phyloP scores from a whole-genome alignment of 2,113 vertebrate genomes.

The Reinhardtius hippoglossoides region DNA sequence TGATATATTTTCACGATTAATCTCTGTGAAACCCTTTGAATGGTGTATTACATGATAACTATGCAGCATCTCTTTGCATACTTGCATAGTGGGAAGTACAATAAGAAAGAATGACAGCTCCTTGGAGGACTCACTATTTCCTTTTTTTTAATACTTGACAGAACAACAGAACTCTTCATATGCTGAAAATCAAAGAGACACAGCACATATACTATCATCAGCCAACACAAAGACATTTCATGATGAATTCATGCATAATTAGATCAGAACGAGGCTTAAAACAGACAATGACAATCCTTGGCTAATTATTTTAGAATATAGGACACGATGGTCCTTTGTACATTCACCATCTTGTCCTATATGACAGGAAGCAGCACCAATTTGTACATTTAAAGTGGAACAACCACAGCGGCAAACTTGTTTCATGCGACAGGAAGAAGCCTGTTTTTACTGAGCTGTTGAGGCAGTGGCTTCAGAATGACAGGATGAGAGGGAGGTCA shows the following conservation, averaged over 20 bases:
- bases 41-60: not conserved
- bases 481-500: constrained; percentile 47
- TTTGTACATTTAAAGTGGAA: constrained; percentile 28
- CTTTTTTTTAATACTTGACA: not conserved
- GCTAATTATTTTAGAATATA: constrained; percentile 20
- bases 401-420: constrained; percentile 15
- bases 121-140: too few species aligned
- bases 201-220: constrained; percentile 12
- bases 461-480: constrained; percentile 52
- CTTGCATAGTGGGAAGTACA: not conserved
- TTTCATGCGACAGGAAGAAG: constrained; percentile 35
- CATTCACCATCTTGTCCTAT: too few species aligned
- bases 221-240: constrained; percentile 6
- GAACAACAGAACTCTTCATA: not conserved
- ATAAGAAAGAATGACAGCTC: not conserved
- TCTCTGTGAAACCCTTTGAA: not conserved
- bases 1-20: too few species aligned
- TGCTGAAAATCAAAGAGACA: constrained; percentile 1
- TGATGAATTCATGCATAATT: constrained; percentile 14
- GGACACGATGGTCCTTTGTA: too few species aligned
- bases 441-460: constrained; percentile 19
- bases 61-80: not conserved
- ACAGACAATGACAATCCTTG: constrained; percentile 20
- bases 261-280: constrained; percentile 31
- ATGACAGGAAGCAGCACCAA: not conserved